Percentiles rank a stretch among this genome's conserved stretches.
These are phyloP conservation scores for Trichoplusia ni DNA, from an alignment of 1,140 invertebrate genomes.

Conservation along the genomic window DNA sequence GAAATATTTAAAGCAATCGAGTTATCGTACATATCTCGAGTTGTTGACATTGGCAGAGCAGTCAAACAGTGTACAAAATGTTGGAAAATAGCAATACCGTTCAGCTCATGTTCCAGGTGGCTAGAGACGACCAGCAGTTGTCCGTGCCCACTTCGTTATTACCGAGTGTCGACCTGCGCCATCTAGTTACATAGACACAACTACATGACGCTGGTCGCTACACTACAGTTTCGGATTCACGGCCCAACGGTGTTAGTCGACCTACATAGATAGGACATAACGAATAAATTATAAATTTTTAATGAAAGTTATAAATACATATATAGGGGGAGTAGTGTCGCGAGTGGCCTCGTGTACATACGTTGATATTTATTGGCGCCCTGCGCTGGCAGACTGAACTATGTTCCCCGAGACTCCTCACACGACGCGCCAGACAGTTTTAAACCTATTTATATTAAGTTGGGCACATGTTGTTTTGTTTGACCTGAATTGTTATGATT, in stretches of 20 bases:
- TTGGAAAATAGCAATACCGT: conserved; percentile 27
- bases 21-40: conserved; percentile 21
- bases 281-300: conserved; percentile 79
- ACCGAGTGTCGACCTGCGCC: conserved; percentile 21
- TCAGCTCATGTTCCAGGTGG: conserved; percentile 5
- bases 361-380: conserved; percentile 77
- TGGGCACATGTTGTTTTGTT: conserved; percentile 80
- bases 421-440: conserved; percentile 67
- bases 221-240: conserved; percentile 14
- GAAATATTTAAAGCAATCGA: conserved; percentile 9
- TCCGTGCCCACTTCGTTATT: conserved; percentile 14
- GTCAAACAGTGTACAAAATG: conserved; percentile 24
- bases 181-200: conserved; percentile 15
- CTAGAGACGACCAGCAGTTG: not conserved
- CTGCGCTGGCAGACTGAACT: conserved; percentile 61
- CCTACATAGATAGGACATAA: conserved; percentile 77
- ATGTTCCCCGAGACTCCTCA: conserved; percentile 51
- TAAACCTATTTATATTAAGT: conserved; percentile 75
- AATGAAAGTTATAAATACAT: conserved; percentile 75
- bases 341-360: conserved; percentile 74
- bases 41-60: conserved; percentile 18
- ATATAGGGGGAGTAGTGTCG: conserved; percentile 55
- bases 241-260: conserved; percentile 40
- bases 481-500: conserved; percentile 81
- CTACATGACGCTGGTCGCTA: conserved; percentile 13